Evolutionary conservation across 2,113 vertebrate genomes (phyloP).

Genomic region (Clarias macrocephalus): DNA sequence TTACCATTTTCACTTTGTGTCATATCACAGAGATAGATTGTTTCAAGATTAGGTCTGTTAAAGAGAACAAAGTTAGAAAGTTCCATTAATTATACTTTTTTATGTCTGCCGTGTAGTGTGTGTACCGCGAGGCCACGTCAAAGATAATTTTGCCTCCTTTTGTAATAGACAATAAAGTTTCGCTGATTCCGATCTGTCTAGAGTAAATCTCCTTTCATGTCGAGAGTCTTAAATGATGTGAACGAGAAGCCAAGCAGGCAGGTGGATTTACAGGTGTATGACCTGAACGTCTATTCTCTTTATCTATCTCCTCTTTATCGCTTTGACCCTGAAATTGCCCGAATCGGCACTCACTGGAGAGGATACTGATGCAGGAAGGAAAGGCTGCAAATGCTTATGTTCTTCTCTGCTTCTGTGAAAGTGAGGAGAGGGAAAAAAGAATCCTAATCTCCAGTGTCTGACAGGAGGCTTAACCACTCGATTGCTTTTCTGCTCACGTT

Average conservation of each 20-base stretch:
- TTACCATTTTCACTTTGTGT: background rate
- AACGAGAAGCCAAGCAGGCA: constrained; percentile 60
- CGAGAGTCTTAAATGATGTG: constrained; percentile 66
- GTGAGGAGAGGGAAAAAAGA: constrained; percentile 53
- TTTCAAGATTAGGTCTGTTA: background rate
- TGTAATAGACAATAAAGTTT: constrained; percentile 10
- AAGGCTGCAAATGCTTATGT: constrained; percentile 48
- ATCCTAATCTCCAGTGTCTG: constrained; percentile 76
- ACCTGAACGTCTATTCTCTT: constrained; percentile 65
- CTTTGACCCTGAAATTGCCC: constrained; percentile 72
- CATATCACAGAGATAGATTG: background rate
- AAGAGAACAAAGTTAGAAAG: background rate
- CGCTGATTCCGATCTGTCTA: constrained; percentile 37
- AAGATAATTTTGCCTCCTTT: background rate
- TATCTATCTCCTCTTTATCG: constrained; percentile 63
- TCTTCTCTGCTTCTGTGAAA: constrained; percentile 46
- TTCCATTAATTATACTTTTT: background rate
- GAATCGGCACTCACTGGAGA: constrained; percentile 66
- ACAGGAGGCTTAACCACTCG: constrained; percentile 77
- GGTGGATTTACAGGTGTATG: constrained; percentile 64
- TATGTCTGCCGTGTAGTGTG: background rate
- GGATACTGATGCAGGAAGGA: constrained; percentile 54
- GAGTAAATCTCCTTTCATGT: constrained; percentile 61
- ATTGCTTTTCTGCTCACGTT: constrained; percentile 80
- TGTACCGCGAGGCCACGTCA: background rate